phyloP scores from a whole-genome alignment of 2,888 invertebrate species.

The Drosophila yooni region DNA sequence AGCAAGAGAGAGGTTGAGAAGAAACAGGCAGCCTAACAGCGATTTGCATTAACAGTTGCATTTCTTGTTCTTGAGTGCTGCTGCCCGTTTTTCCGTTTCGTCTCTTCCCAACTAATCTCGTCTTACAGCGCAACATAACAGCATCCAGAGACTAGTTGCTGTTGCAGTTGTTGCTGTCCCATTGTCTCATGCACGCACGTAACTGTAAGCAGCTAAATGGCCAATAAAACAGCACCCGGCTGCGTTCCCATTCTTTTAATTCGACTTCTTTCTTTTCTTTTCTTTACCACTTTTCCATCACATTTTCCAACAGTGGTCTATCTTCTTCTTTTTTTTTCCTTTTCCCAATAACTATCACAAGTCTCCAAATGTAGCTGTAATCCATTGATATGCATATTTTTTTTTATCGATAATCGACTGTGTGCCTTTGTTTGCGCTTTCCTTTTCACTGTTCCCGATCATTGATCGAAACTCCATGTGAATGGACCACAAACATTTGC shows the following conservation, averaged over 20 bases:
- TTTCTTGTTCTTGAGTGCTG: conserved; percentile 69
- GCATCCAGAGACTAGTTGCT: conserved; percentile 33
- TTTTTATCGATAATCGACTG: conserved; percentile 19
- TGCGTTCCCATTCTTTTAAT: conserved; percentile 50
- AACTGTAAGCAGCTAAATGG: conserved; percentile 77
- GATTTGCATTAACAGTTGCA: conserved; percentile 80
- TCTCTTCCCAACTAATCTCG: conserved; percentile 41
- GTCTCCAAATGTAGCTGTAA: conserved; percentile 42
- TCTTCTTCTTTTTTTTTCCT: background rate
- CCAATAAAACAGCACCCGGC: conserved; percentile 64
- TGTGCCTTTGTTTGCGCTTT: conserved; percentile 33
- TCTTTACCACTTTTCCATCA: conserved; percentile 16
- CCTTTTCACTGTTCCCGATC: conserved; percentile 50
- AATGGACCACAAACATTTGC: conserved; percentile 34
- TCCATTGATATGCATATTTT: conserved; percentile 54
- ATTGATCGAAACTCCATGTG: conserved; percentile 29
- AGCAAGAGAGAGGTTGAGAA: conserved; percentile 1
- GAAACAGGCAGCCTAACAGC: conserved; percentile 27
- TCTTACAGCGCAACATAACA: conserved; percentile 38
- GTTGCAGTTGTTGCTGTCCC: conserved; percentile 32
- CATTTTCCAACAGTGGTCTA: conserved; percentile 27
- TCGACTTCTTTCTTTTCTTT: background rate
- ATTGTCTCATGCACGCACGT: conserved; percentile 76
- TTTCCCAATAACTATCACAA: conserved; percentile 10
- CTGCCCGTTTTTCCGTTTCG: conserved; percentile 49